These are phyloP conservation scores for Xenopus laevis DNA, from an alignment of 2,113 vertebrate species.

Conservation along the genomic window DNA sequence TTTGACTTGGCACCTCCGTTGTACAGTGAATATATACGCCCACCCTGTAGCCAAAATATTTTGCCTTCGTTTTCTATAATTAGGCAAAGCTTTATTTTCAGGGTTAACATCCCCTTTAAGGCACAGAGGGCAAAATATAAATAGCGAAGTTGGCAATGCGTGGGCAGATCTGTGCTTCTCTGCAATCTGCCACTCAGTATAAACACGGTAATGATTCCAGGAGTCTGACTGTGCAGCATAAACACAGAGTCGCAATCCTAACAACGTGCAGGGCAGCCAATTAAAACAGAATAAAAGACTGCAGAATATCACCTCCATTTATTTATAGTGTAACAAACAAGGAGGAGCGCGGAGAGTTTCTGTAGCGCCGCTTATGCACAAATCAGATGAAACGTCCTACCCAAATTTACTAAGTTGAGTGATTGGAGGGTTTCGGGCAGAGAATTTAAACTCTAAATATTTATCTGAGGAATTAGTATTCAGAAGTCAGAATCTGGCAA, in stretches of 20 bases:
- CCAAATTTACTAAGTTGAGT: neutral
- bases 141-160: neutral
- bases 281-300: neutral
- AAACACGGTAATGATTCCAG: neutral
- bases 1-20: no score
- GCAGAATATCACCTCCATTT: neutral
- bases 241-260: neutral
- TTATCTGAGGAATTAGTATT: slow-evolving; percentile 7
- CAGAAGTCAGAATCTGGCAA: slow-evolving; percentile 6
- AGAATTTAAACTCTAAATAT: slow-evolving; percentile 29
- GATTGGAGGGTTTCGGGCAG: slow-evolving; percentile 8
- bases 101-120: neutral
- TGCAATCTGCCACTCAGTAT: neutral
- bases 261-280: neutral
- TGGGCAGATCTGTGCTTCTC: neutral
- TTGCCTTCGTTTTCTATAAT: no score
- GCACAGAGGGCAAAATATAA: neutral
- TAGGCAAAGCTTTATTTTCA: no score
- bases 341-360: neutral
- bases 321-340: neutral
- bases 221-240: neutral
- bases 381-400: slow-evolving; percentile 2
- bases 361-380: slow-evolving; percentile 8
- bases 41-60: no score
- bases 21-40: no score